These are phyloP conservation scores for Trachymyrmex cornetzi DNA, from an alignment of 1,140 invertebrate species.

Conservation along the genomic window DNA sequence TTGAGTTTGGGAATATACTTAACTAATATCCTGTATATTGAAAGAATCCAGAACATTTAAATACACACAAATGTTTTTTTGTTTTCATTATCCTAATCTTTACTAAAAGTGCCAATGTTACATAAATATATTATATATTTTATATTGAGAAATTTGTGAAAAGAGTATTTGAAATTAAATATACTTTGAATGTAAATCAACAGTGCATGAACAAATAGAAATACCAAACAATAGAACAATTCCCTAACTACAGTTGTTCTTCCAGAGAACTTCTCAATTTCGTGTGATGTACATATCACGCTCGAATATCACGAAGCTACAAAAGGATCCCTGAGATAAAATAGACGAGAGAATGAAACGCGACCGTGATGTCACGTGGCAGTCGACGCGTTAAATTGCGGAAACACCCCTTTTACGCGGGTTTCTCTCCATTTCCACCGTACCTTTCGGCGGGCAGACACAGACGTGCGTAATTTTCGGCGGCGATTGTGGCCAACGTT, in stretches of 20 bases:
- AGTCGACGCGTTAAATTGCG: constrained; percentile 58
- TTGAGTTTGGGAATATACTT: too few relatives aligned
- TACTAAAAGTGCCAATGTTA: neutral
- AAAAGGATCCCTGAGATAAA: constrained; percentile 30
- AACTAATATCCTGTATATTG: too few relatives aligned
- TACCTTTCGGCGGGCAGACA: constrained; percentile 87
- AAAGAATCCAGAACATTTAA: neutral
- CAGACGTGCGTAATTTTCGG: constrained; percentile 89
- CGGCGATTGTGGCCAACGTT: constrained; percentile 89
- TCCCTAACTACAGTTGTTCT: neutral
- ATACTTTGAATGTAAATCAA: neutral
- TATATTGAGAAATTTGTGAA: neutral
- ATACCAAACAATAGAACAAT: neutral
- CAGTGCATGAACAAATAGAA: neutral
- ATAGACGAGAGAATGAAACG: constrained; percentile 46
- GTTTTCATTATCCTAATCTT: neutral
- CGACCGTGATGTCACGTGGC: constrained; percentile 39
- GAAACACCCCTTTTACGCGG: constrained; percentile 49
- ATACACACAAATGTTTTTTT: too few relatives aligned
- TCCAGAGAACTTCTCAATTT: constrained; percentile 15
- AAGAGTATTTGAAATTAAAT: neutral
- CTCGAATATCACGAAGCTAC: constrained; percentile 36
- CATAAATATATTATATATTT: neutral
- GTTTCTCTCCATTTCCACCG: constrained; percentile 33
- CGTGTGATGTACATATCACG: neutral